Conservation (phyloP, 1,140 invertebrate genomes). For the Calosoma granatense region DNA sequence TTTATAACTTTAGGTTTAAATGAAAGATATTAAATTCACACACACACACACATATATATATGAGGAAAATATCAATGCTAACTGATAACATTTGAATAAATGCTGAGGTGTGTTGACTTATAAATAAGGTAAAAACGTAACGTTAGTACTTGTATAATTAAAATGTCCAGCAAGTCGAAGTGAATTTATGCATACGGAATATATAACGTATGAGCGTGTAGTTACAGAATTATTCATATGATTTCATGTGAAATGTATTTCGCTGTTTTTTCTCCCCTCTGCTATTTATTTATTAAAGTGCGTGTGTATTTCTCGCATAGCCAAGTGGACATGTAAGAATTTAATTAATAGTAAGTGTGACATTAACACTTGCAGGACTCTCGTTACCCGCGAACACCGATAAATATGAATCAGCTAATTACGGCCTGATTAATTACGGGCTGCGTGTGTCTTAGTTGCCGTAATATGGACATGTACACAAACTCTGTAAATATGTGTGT, state of each 20-base stretch:
- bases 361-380: conserved; percentile 6
- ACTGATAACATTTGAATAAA: too few species aligned
- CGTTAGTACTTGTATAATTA: not conserved
- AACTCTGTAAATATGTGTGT: not conserved
- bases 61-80: too few species aligned
- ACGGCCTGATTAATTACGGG: not conserved
- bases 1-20: too few species aligned
- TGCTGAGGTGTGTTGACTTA: too few species aligned
- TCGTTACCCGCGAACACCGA: not conserved
- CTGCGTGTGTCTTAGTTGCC: not conserved
- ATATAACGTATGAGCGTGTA: not conserved
- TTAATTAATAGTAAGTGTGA: conserved; percentile 6
- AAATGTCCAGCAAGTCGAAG: not conserved
- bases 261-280: not conserved
- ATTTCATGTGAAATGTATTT: not conserved
- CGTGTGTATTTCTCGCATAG: not conserved
- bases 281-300: not conserved
- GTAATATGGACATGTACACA: not conserved
- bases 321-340: not conserved
- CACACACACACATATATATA: too few species aligned
- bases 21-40: too few species aligned
- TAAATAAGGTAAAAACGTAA: not conserved
- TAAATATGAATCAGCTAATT: not conserved
- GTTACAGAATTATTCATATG: not conserved
- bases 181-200: not conserved